Percentiles rank a stretch among this genome's conserved stretches.
Evolutionary conservation across 2,888 invertebrate genomes (phyloP).

Genomic region (Hirtodrosophila trivittata): DNA sequence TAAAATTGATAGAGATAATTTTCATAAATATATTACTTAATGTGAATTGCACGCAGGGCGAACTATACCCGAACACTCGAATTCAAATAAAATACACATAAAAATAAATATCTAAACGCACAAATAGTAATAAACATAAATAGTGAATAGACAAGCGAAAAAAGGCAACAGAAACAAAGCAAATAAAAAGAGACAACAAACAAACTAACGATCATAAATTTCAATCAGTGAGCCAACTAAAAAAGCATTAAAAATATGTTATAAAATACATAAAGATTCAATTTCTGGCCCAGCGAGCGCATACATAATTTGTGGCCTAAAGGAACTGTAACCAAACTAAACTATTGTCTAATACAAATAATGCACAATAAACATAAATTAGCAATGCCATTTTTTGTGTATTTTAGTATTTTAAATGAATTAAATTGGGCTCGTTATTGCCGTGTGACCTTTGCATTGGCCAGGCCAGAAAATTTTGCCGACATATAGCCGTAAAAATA

Average conservation of each 20-base stretch:
- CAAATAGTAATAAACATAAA: slow-evolving; percentile 38
- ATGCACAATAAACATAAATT: slow-evolving; percentile 75
- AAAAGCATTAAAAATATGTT: slow-evolving; percentile 57
- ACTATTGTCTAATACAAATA: slow-evolving; percentile 61
- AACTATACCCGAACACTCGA: slow-evolving; percentile 4
- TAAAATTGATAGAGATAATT: slow-evolving; percentile 12
- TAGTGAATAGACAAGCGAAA: neutral
- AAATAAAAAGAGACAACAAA: slow-evolving; percentile 29
- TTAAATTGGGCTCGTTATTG: slow-evolving; percentile 56
- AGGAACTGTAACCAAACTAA: slow-evolving; percentile 22
- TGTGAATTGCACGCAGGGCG: slow-evolving; percentile 15
- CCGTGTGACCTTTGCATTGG: slow-evolving; percentile 50
- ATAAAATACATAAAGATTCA: slow-evolving; percentile 58
- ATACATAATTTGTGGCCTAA: slow-evolving; percentile 25
- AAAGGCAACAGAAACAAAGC: neutral
- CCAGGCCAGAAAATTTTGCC: neutral
- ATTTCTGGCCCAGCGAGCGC: slow-evolving; percentile 39
- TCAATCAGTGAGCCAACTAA: slow-evolving; percentile 66
- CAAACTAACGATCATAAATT: slow-evolving; percentile 64
- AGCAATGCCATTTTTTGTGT: slow-evolving; percentile 41
- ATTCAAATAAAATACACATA: slow-evolving; percentile 34
- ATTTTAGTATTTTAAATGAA: slow-evolving; percentile 38
- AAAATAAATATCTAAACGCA: slow-evolving; percentile 41
- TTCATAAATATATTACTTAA: slow-evolving; percentile 34
- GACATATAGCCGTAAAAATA: neutral